Conservation (phyloP, 1,140 invertebrate species). For the Cepaea nemoralis region DNA sequence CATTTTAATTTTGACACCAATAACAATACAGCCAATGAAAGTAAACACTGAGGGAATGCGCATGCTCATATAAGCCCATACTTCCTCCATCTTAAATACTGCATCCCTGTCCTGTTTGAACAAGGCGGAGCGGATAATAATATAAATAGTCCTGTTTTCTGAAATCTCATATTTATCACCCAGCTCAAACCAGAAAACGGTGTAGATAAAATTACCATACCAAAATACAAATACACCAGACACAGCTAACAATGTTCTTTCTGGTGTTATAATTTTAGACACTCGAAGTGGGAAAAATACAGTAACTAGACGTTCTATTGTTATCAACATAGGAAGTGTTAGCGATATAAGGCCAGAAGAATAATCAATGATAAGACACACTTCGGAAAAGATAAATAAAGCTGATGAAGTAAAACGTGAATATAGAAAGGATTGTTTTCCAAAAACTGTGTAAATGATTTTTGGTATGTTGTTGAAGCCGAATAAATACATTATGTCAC, state of each 20-base stretch:
- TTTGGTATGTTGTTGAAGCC: constrained; percentile 25
- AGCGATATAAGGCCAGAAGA: not conserved
- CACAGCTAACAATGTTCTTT: not conserved
- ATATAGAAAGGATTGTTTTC: not conserved
- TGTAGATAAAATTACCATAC: not conserved
- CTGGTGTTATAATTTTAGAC: too few relatives aligned
- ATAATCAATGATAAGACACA: not conserved
- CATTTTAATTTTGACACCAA: not conserved
- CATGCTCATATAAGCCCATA: not conserved
- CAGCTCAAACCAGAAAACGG: not conserved
- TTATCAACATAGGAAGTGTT: too few relatives aligned
- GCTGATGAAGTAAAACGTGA: not conserved
- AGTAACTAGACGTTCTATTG: not conserved
- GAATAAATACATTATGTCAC: not conserved
- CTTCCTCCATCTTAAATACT: not conserved
- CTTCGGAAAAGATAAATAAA: not conserved
- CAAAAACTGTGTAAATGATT: too few relatives aligned
- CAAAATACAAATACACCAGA: not conserved
- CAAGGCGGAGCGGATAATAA: not conserved
- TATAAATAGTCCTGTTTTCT: not conserved
- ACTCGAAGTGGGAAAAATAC: not conserved
- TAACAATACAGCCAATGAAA: not conserved
- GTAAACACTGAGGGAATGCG: not conserved
- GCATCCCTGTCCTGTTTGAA: not conserved
- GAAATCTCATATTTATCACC: not conserved